Percentiles rank a stretch among this genome's conserved stretches.
Conservation (phyloP, 2,113 vertebrate species). For the Hipposideros armiger region DNA sequence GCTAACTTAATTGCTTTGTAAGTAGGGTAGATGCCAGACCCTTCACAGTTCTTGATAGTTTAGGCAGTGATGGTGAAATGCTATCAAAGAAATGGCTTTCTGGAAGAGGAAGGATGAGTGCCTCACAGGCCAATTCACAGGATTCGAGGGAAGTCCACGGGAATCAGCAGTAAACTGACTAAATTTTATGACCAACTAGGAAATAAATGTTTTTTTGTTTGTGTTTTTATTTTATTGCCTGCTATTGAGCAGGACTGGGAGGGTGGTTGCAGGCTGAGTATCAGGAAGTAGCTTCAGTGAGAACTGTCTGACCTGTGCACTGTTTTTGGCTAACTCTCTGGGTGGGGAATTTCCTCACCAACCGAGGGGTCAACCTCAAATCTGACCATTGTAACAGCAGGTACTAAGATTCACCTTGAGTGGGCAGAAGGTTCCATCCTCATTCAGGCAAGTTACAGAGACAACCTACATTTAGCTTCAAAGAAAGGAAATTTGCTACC, state of each 20-base stretch:
- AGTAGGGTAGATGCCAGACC: neutral
- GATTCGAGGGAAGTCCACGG: neutral
- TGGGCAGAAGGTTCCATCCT: neutral
- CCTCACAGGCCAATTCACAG: neutral
- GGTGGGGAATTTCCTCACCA: neutral
- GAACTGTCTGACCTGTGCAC: neutral
- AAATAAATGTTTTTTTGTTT: neutral
- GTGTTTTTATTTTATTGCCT: neutral
- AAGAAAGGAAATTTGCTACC: neutral
- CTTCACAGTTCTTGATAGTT: neutral
- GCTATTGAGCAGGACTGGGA: neutral
- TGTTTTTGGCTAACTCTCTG: neutral
- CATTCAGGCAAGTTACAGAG: neutral
- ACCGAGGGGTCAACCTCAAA: neutral
- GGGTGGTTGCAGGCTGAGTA: neutral
- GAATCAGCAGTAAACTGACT: neutral
- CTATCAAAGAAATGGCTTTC: neutral
- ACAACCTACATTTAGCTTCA: neutral
- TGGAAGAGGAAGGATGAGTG: neutral
- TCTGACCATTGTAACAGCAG: neutral
- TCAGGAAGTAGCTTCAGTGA: constrained; percentile 16
- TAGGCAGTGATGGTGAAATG: neutral
- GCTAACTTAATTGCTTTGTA: neutral
- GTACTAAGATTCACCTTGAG: neutral
- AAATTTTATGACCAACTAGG: neutral